Evolutionary conservation across 2,113 vertebrate species (phyloP).

Genomic region (Petrocephalus zakoni): DNA sequence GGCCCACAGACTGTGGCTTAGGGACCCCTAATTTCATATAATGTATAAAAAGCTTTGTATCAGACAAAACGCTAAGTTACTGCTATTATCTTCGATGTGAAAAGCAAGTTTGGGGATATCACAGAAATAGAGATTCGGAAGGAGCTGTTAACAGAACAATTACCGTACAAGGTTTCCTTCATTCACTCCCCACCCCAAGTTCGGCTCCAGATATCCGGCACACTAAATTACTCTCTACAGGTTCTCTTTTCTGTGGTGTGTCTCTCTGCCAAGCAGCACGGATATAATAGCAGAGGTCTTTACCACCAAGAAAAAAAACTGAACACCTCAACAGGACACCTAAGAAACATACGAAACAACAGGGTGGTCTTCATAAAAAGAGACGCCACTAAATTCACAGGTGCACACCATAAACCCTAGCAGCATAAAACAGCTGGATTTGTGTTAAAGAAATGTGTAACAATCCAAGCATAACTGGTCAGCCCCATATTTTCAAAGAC

Average conservation of each 20-base stretch:
- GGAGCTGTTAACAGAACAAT: background rate
- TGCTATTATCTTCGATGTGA: background rate
- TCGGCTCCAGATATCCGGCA: background rate
- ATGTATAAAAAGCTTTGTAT: background rate
- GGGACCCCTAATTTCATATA: background rate
- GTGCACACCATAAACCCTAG: background rate
- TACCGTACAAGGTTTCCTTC: background rate
- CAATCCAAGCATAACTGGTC: background rate
- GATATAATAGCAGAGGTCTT: background rate
- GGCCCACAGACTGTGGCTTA: background rate
- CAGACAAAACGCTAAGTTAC: background rate
- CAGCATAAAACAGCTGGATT: background rate
- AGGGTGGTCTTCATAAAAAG: background rate
- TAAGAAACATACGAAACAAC: background rate
- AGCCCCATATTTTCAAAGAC: background rate
- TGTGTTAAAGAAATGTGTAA: background rate
- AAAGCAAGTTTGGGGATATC: background rate
- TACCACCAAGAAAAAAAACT: conserved; percentile 1
- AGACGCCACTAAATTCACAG: background rate
- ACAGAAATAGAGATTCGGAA: background rate
- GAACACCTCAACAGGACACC: background rate
- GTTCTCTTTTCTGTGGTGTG: background rate
- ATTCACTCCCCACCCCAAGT: background rate
- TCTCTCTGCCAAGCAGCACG: background rate
- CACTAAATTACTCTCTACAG: conserved; percentile 2